These are phyloP conservation scores for Scaptomyza parva DNA, from an alignment of 2,888 invertebrate species.

Conservation along the genomic window DNA sequence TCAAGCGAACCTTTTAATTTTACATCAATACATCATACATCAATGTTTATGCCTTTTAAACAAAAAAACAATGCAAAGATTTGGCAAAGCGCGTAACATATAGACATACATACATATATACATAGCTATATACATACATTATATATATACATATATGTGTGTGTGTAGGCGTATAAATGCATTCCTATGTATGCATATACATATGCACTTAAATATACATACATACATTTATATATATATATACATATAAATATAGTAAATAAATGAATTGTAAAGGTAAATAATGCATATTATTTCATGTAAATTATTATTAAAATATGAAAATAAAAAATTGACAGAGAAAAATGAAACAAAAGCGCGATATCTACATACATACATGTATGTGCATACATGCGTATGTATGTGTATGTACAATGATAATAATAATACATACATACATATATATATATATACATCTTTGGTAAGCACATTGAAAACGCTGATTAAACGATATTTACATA, in stretches of 20 bases:
- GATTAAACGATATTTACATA: constrained; percentile 76
- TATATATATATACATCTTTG: constrained; percentile 13
- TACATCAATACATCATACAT: background rate
- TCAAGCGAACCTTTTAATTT: constrained; percentile 56
- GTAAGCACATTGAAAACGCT: constrained; percentile 49
- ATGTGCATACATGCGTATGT: no score
- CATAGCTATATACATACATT: constrained; percentile 19
- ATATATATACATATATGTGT: constrained; percentile 20
- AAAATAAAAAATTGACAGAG: constrained; percentile 2
- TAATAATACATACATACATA: constrained; percentile 35
- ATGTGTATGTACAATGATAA: constrained; percentile 37
- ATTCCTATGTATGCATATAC: constrained; percentile 31
- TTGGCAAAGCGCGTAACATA: constrained; percentile 27
- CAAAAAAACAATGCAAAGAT: constrained; percentile 11
- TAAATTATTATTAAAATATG: constrained; percentile 57
- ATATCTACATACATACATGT: constrained; percentile 24
- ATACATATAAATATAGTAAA: constrained; percentile 54
- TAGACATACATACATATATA: constrained; percentile 29
- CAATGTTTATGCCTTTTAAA: constrained; percentile 39
- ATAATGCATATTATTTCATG: constrained; percentile 62
- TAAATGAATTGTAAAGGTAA: constrained; percentile 47
- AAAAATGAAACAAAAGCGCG: constrained; percentile 12
- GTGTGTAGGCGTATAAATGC: constrained; percentile 14
- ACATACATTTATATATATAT: constrained; percentile 19
- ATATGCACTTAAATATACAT: constrained; percentile 19